A percentile compares a stretch with the other conserved stretches of the same genome.
Conservation (phyloP, 2,797 vertebrate species). For the Epinephelus malabaricus region DNA sequence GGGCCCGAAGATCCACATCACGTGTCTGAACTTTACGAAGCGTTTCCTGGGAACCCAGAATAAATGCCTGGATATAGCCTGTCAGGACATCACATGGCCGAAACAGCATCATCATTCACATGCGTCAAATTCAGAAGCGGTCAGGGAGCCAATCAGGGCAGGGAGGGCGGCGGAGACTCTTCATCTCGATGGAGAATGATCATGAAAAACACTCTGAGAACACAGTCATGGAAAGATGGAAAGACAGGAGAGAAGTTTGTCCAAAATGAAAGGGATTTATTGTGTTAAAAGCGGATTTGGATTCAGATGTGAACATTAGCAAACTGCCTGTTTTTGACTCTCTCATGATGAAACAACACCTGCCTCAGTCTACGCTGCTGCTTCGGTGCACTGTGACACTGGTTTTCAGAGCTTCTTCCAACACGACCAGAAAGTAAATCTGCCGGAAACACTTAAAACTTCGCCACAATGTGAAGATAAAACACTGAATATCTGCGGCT, state of each 20-base stretch:
- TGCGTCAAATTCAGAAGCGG: slow-evolving; percentile 1
- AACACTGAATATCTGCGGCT: not conserved
- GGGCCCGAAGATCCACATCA: not conserved
- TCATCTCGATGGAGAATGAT: not conserved
- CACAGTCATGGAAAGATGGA: not conserved
- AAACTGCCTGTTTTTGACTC: not conserved
- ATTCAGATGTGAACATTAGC: slow-evolving; percentile 6
- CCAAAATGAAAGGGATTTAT: not conserved
- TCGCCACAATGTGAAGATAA: slow-evolving; percentile 7
- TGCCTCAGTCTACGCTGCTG: not conserved
- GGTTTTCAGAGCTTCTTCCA: not conserved
- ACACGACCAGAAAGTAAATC: not conserved
- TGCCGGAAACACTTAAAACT: not conserved
- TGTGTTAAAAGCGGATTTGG: not conserved
- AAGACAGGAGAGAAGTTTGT: not conserved
- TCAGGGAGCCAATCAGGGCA: slow-evolving; percentile 4
- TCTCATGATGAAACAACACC: not conserved
- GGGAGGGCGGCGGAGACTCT: not conserved
- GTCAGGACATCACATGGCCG: slow-evolving; percentile 1
- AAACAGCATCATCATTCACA: slow-evolving; percentile 10
- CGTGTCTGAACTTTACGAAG: not conserved
- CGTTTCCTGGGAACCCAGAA: slow-evolving; percentile 11
- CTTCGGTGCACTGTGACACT: no score
- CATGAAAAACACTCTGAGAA: not conserved
- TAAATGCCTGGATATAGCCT: not conserved